Evolutionary conservation across 2,797 vertebrate genomes (phyloP), one percentile per base, ranked within the genome.

Genomic region (Anolis apletophallus): DNA sequence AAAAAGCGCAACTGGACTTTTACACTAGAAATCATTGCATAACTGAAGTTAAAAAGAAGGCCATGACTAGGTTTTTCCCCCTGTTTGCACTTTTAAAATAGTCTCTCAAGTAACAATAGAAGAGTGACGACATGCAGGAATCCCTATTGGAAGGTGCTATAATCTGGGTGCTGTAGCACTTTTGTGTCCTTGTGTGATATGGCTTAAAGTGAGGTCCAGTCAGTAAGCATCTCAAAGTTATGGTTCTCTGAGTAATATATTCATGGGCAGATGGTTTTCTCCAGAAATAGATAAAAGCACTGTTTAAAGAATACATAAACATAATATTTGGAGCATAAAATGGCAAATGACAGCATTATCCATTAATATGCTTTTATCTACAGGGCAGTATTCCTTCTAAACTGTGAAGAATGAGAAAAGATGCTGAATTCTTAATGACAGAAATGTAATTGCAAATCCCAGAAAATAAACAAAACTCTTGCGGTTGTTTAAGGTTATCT

Each of bases 401-500:
- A 54, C 29, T 26, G 68, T 36, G 81, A 87, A 78, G 59, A 84
- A 71, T 71, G 81, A 10, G 32, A 74, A 34, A 16, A 34, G 11
- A 73, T 78, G 34, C 10, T 87, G 21, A 90, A 32, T 86, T 83
- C 50, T 34, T 85, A 87, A 86, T 26, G 80, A n/a, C 32, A 40
- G 55, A 67, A 83, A 19, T 4, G n/a, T 54, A 19, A 78, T 83
- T 73, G 21, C 72, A 72, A 75, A 69, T 61, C 72, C 32, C 57
- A 78, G 87, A 85, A 82, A 88, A 4, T 77, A 75, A 90, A 83
- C n/a, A 32, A 64, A 14, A 52, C 52, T 75, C n/a, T 88, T 82
- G 13, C 72, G 36, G 21, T 2, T 57, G 14, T 29, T 91, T 81
- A 36, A 16, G 59, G 5, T 88, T 59, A 87, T 81, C 80, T 52